These are phyloP conservation scores for Zhuqinia jingwanae DNA, from an alignment of 2,888 invertebrate species.

Conservation along the genomic window DNA sequence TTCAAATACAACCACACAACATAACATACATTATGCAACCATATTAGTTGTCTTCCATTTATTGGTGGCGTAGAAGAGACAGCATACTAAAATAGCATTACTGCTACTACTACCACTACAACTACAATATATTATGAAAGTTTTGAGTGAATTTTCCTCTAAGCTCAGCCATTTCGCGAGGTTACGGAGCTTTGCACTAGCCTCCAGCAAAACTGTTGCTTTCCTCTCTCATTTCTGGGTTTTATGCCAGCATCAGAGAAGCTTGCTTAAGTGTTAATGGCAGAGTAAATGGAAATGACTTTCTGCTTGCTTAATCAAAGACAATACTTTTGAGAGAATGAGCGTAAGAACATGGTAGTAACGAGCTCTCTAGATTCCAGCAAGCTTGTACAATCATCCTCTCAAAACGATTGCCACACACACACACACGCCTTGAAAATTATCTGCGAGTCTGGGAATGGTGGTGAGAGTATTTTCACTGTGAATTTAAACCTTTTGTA, in stretches of 20 bases:
- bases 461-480: background rate
- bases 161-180: conserved; percentile 47
- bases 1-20: too few species aligned
- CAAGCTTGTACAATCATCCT: conserved; percentile 15
- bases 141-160: conserved; percentile 51
- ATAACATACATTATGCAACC: too few species aligned
- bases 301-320: conserved; percentile 72
- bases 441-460: conserved; percentile 6
- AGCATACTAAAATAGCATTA: too few species aligned
- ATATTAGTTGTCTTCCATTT: too few species aligned
- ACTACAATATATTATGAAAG: conserved; percentile 51
- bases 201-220: conserved; percentile 72
- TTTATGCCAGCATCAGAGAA: conserved; percentile 56
- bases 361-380: too few species aligned
- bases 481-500: background rate
- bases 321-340: conserved; percentile 56
- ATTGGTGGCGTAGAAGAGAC: too few species aligned
- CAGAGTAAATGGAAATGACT: conserved; percentile 72
- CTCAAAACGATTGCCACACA: conserved; percentile 40
- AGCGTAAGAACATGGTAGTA: conserved; percentile 11
- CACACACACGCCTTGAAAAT: conserved; percentile 34
- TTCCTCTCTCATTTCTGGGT: conserved; percentile 37
- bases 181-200: conserved; percentile 10
- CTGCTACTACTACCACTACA: too few species aligned
- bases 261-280: conserved; percentile 70